A percentile compares a stretch with the other conserved stretches of the same genome.
These are phyloP conservation scores for Bubo scandiacus DNA, from an alignment of 2,113 vertebrate genomes.

Conservation along the genomic window DNA sequence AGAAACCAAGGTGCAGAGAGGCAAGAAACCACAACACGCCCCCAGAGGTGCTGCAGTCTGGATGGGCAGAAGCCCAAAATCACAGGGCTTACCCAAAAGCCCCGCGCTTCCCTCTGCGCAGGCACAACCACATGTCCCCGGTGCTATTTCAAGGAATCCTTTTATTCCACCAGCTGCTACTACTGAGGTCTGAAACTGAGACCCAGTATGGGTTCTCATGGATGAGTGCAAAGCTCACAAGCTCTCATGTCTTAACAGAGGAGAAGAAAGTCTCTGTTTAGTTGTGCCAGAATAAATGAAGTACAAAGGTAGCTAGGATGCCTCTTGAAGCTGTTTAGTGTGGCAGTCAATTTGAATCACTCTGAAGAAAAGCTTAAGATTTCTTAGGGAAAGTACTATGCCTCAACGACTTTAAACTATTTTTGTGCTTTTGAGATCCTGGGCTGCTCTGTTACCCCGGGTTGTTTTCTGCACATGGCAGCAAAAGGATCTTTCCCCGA, in stretches of 20 bases:
- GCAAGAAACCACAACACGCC: not conserved
- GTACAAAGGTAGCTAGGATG: slow-evolving; percentile 16
- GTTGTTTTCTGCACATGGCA: not conserved
- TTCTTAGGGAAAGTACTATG: not conserved
- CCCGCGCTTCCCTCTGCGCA: not conserved
- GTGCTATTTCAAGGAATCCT: slow-evolving; percentile 44
- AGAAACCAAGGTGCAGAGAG: not conserved
- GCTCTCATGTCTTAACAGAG: not conserved
- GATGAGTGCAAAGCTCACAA: slow-evolving; percentile 48
- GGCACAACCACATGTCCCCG: not conserved
- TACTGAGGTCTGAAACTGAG: slow-evolving; percentile 38
- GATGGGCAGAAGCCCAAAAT: not conserved
- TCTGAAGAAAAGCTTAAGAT: not conserved
- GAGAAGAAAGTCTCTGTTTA: slow-evolving; percentile 37
- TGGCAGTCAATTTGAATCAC: slow-evolving; percentile 11
- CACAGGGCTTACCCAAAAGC: not conserved
- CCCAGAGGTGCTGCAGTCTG: not conserved
- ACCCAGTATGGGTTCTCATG: slow-evolving; percentile 17
- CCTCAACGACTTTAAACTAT: not conserved
- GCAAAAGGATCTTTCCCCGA: not conserved
- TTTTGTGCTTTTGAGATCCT: not conserved
- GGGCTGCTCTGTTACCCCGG: not conserved
- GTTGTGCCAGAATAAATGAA: slow-evolving; percentile 53
- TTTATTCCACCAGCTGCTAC: slow-evolving; percentile 57
- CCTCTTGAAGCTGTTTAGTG: slow-evolving; percentile 38